A percentile compares a stretch with the other conserved stretches of the same genome.
Conservation (phyloP, 2,113 vertebrate genomes). For the Cyanistes caeruleus region DNA sequence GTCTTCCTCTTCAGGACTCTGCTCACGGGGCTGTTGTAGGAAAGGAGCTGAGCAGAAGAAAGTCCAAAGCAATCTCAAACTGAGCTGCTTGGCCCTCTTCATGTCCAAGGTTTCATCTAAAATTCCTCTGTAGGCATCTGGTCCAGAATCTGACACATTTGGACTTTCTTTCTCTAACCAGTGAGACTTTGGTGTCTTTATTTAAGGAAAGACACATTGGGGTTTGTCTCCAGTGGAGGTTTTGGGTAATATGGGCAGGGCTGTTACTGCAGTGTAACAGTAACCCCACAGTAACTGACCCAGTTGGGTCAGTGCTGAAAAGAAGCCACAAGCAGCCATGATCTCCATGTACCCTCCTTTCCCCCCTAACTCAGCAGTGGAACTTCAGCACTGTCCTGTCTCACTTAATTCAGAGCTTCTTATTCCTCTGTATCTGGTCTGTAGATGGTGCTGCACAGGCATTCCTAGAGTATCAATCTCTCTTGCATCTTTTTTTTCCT, state of each 20-base stretch:
- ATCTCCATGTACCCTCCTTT: background rate
- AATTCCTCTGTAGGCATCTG: background rate
- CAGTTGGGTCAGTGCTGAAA: accelerated
- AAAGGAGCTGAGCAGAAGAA: background rate
- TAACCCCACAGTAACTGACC: too few species aligned
- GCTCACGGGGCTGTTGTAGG: background rate
- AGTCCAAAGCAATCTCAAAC: background rate
- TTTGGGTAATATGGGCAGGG: background rate
- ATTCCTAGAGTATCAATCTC: background rate
- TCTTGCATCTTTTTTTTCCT: background rate
- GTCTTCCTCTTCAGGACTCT: background rate
- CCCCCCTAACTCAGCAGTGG: background rate
- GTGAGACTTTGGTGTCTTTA: background rate
- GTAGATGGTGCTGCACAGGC: background rate
- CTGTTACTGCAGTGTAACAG: background rate
- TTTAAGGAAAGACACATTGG: too few species aligned
- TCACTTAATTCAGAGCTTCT: background rate
- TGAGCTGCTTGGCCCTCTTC: background rate
- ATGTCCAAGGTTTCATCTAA: background rate
- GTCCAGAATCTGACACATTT: background rate
- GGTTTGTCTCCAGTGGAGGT: background rate
- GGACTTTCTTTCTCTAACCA: background rate
- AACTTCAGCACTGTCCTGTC: background rate
- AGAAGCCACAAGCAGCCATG: background rate
- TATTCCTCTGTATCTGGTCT: background rate